Evolutionary conservation across 2,113 vertebrate species (phyloP).

Genomic region (Megaleporinus macrocephalus): DNA sequence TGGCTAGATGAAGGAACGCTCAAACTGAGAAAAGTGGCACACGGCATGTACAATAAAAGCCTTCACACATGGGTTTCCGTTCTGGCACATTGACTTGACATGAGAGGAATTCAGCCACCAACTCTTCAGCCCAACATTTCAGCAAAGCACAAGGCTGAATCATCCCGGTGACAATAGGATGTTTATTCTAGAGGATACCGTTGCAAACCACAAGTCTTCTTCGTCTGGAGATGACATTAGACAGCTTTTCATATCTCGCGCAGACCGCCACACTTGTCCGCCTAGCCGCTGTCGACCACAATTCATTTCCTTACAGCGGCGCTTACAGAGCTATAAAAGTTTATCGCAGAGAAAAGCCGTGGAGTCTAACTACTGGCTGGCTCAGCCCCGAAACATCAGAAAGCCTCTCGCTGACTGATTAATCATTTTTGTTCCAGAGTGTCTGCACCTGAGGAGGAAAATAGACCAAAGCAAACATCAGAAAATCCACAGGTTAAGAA

Average conservation of each 20-base stretch:
- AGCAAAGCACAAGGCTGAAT: background rate
- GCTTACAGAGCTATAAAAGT: background rate
- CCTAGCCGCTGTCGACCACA: background rate
- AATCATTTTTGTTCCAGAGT: background rate
- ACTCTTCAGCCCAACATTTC: background rate
- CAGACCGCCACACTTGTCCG: background rate
- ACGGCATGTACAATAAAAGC: background rate
- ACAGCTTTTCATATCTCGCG: conserved; percentile 15
- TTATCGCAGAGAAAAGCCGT: background rate
- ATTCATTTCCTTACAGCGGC: background rate
- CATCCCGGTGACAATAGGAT: conserved; percentile 16
- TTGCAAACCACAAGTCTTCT: conserved; percentile 7
- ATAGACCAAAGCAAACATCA: conserved; percentile 5
- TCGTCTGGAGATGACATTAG: conserved; percentile 31
- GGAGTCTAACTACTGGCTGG: background rate
- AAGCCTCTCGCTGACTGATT: background rate
- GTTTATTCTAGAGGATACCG: conserved; percentile 32
- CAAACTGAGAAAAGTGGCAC: background rate
- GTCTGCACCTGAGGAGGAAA: conserved; percentile 1
- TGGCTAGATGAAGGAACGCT: background rate
- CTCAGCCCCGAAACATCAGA: background rate
- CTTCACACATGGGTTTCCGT: background rate
- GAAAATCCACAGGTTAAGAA: conserved; percentile 10
- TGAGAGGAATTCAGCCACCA: background rate
- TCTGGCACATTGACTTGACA: background rate